Conservation (phyloP, 2,797 vertebrate genomes). For the Myripristis jacobus region DNA sequence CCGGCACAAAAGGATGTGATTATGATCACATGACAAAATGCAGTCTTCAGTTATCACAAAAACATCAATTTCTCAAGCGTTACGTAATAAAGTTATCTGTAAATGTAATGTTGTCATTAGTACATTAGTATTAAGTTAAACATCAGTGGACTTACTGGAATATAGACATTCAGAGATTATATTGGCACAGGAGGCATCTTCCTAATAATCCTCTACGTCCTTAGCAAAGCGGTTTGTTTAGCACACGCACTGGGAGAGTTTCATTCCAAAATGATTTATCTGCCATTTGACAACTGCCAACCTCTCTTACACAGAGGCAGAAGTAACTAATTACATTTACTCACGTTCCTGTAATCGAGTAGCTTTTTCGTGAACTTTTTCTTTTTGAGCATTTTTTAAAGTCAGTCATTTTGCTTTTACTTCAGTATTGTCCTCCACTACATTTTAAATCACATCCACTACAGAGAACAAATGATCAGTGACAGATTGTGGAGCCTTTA, state of each 20-base stretch:
- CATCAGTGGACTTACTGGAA: conserved; percentile 14
- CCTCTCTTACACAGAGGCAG: not conserved
- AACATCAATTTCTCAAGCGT: not conserved
- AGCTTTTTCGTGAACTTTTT: no score
- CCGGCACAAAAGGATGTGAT: not conserved
- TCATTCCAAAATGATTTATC: conserved; percentile 2
- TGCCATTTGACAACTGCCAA: not conserved
- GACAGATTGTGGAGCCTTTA: no score
- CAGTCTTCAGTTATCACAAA: not conserved
- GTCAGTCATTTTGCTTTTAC: no score
- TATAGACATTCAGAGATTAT: conserved; percentile 54
- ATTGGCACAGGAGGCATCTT: conserved; percentile 67
- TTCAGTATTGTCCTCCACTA: no score
- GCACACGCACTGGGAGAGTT: conserved; percentile 6
- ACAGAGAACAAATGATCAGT: no score
- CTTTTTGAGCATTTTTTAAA: no score
- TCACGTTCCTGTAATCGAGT: no score
- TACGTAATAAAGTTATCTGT: conserved; percentile 17
- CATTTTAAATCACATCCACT: no score
- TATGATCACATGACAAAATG: conserved; percentile 3
- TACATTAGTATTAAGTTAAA: conserved; percentile 13
- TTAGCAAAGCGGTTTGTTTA: conserved; percentile 19
- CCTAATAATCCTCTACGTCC: not conserved
- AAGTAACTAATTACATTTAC: no score
- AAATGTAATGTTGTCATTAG: conserved; percentile 15